phyloP scores from a whole-genome alignment of 2,888 invertebrate genomes.

The Lymantria dispar region DNA sequence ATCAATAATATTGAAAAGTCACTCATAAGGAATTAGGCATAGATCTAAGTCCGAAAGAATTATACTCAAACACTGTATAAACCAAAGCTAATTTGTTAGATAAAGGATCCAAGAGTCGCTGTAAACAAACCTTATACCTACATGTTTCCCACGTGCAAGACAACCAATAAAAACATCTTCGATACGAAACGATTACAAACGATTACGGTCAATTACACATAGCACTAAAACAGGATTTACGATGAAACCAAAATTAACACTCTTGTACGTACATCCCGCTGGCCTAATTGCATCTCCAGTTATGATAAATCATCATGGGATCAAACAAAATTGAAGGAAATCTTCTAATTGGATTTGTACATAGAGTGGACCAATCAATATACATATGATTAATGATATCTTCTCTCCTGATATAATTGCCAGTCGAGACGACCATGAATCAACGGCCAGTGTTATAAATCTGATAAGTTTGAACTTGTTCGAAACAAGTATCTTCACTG shows the following conservation, averaged over 20 bases:
- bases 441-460: constrained; percentile 73
- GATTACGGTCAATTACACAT: constrained; percentile 62
- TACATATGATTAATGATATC: constrained; percentile 79
- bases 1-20: no score
- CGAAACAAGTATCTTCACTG: constrained; percentile 49
- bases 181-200: constrained; percentile 51
- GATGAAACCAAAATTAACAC: constrained; percentile 72
- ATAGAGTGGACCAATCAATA: constrained; percentile 74
- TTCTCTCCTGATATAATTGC: constrained; percentile 73
- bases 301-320: constrained; percentile 69
- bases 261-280: constrained; percentile 43
- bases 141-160: constrained; percentile 50
- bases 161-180: constrained; percentile 48
- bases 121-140: constrained; percentile 26
- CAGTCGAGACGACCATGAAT: constrained; percentile 72
- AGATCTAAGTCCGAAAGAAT: no score
- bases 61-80: no score
- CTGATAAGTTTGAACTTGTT: constrained; percentile 71
- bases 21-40: no score
- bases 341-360: constrained; percentile 77
- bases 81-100: no score
- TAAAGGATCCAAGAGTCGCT: constrained; percentile 10
- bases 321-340: constrained; percentile 72
- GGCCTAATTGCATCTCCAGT: constrained; percentile 61
- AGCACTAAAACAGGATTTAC: constrained; percentile 66